A percentile compares a stretch with the other conserved stretches of the same genome.
These are phyloP conservation scores for Lophotis ruficrista DNA, from an alignment of 2,113 vertebrate genomes.

Conservation along the genomic window DNA sequence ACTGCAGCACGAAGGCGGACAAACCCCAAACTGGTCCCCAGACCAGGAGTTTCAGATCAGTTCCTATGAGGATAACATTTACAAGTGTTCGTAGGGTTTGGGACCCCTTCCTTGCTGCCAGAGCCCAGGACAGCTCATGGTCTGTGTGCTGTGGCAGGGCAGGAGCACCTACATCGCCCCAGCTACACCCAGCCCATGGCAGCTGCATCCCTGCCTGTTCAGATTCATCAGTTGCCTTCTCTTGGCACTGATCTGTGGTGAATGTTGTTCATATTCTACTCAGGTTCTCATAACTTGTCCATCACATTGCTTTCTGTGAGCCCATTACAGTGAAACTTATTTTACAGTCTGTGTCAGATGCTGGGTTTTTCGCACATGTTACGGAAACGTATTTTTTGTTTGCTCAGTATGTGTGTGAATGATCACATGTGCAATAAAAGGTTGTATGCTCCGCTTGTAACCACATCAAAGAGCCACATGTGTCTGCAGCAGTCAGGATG, in stretches of 20 bases:
- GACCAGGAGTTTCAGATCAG: neutral
- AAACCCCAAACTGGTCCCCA: neutral
- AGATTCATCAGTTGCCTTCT: neutral
- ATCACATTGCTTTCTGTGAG: neutral
- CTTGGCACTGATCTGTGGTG: neutral
- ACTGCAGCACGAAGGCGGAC: rapidly evolving
- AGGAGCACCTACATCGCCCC: neutral
- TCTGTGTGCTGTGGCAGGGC: neutral
- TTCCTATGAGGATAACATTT: neutral
- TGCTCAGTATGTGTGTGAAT: neutral
- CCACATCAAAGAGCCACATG: conserved; percentile 15
- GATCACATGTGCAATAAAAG: neutral
- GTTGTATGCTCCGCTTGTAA: neutral
- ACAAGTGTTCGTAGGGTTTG: neutral
- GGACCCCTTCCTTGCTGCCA: neutral
- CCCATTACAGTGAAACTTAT: neutral
- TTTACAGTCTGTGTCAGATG: neutral
- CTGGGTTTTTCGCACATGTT: neutral
- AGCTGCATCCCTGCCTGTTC: neutral
- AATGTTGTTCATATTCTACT: neutral
- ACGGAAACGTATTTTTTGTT: neutral
- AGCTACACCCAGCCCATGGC: neutral
- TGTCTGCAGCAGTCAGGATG: conserved; percentile 28
- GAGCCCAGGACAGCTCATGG: neutral
- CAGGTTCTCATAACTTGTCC: neutral